These are phyloP conservation scores for Sipunculus nudus DNA, from an alignment of 2,888 invertebrate genomes.

Conservation along the genomic window DNA sequence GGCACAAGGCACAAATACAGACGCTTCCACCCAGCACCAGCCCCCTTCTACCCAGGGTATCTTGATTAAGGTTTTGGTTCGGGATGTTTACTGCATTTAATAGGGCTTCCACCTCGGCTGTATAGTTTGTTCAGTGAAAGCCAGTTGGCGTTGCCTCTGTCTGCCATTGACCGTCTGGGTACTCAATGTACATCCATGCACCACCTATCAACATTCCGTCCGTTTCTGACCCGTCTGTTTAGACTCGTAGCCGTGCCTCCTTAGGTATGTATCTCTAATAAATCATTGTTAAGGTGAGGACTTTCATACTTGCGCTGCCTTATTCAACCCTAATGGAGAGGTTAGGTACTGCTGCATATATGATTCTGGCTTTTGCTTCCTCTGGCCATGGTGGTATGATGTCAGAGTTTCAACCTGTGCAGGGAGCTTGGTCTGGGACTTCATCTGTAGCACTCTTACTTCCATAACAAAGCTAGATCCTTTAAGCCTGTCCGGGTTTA, in stretches of 20 bases:
- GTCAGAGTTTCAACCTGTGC: neutral
- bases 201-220: neutral
- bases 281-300: conserved; percentile 4
- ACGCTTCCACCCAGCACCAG: no score
- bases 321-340: neutral
- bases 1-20: no score
- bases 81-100: neutral
- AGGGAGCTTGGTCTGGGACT: neutral
- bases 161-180: neutral
- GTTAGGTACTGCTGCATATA: neutral
- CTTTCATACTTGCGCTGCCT: neutral
- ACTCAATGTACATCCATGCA: neutral
- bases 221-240: conserved; percentile 8
- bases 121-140: neutral
- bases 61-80: neutral
- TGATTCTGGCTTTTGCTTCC: neutral
- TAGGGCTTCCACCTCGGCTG: neutral
- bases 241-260: conserved; percentile 6
- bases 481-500: neutral
- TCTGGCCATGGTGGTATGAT: neutral
- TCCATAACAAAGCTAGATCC: neutral
- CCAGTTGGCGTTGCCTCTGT: neutral
- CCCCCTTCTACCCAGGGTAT: neutral
- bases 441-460: neutral
- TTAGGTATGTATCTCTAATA: conserved; percentile 9